Evolutionary conservation across 1,140 invertebrate genomes (phyloP).

Genomic region (Bombus balteatus): DNA sequence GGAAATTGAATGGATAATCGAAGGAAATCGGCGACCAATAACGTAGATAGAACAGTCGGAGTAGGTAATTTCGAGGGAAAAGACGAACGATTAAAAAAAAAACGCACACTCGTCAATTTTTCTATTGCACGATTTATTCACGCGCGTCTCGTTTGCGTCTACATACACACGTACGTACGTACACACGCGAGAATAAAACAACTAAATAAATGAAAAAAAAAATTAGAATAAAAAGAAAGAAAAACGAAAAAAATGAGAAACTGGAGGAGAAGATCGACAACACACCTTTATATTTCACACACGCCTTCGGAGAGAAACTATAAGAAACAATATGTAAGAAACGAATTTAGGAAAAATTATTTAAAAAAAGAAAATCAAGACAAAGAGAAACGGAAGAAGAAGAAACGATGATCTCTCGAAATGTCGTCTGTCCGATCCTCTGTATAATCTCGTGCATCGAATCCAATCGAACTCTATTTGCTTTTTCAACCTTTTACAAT

Average conservation of each 20-base stretch:
- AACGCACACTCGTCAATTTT: slow-evolving; percentile 72
- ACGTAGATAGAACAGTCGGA: slow-evolving; percentile 4
- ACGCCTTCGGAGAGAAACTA: slow-evolving; percentile 46
- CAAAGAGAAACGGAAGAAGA: background rate
- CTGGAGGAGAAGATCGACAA: slow-evolving; percentile 6
- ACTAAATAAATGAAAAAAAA: background rate
- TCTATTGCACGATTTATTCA: slow-evolving; percentile 65
- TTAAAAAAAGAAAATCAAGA: background rate
- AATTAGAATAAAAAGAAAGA: background rate
- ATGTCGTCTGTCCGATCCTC: slow-evolving; percentile 59
- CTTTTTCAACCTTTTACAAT: slow-evolving; percentile 74
- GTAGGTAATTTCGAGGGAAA: background rate
- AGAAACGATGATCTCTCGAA: slow-evolving; percentile 55
- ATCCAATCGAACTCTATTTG: slow-evolving; percentile 72
- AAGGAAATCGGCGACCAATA: slow-evolving; percentile 47
- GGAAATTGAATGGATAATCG: background rate
- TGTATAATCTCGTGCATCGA: slow-evolving; percentile 70
- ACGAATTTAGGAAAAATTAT: background rate
- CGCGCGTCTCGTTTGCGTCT: slow-evolving; percentile 44
- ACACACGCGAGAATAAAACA: slow-evolving; percentile 24
- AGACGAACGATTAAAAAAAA: slow-evolving; percentile 26
- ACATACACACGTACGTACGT: slow-evolving; percentile 23
- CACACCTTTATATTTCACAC: slow-evolving; percentile 52
- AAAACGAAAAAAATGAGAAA: background rate
- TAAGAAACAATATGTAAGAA: background rate